Base-by-base conservation (phyloP, 1,140 invertebrate genomes). In the Drosophila orosa region DNA sequence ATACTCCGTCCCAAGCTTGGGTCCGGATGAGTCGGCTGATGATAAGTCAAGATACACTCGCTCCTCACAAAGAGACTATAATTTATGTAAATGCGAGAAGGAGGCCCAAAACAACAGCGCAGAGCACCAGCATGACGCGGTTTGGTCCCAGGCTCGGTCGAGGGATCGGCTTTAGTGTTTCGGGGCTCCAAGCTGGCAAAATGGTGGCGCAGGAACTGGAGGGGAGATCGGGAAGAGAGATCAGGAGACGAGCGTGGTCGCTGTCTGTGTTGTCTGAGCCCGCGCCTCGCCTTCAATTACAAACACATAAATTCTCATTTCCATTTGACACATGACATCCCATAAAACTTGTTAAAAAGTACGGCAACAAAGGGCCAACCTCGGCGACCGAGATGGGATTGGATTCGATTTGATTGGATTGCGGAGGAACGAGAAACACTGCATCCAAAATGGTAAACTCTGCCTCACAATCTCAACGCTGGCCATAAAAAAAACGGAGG, bases 291-390 rank as follows among this genome's bases (percentile, higher is more conserved):
- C 78, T 91, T 90, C 89, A 91, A 91, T 91, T 91, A 91, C 90
- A 91, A 91, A 91, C 79, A 78, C 90, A 90, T 91, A 91, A 91
- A 91, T 91, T 91, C 74, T 77, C 78, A 86, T 90, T 91, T 91
- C 85, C 90, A 91, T 91, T 90, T 91, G 90, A 91, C 90, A 91
- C 90, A 91, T 91, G 90, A 91, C 90, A 91, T 86, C 76, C 81
- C 79, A 91, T 91, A 91, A 91, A 91, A 91, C 79, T 80, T 74
- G 85, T 90, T 90, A 84, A 90, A 90, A 90, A 85, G 83, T 89
- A 83, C 83, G 69, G 66, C 77, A 80, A 89, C 73, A 83, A 86
- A 83, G 65, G 76, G 59, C 65, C 74, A 79, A 73, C 75, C 83
- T 68, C 73, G 62, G 74, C 22, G 35, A 35, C 60, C n/a, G 42